Conservation (phyloP, 2,113 vertebrate species). For the Phalacrocorax brasilianus region DNA sequence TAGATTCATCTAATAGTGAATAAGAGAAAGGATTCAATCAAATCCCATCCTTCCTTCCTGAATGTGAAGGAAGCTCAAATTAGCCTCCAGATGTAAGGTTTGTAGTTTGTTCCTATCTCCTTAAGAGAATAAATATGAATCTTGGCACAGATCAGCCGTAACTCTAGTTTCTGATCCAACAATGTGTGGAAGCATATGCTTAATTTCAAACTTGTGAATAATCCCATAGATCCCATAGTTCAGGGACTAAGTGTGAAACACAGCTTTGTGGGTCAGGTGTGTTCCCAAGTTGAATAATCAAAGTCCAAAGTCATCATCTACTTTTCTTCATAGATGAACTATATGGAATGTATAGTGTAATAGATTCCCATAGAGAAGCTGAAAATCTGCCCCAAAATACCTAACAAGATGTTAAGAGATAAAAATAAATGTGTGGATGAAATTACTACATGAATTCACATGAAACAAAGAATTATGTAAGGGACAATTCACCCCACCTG, state of each 20-base stretch:
- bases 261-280: background rate
- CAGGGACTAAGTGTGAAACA: background rate
- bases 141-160: background rate
- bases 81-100: background rate
- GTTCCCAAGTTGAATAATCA: background rate
- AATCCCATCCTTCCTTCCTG: background rate
- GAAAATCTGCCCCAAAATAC: background rate
- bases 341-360: background rate
- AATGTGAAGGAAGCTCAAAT: background rate
- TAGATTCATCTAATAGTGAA: background rate
- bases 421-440: background rate
- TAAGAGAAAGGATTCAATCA: background rate
- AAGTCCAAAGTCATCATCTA: background rate
- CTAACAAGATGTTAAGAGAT: background rate
- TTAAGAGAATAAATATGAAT: background rate
- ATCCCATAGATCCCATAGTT: background rate
- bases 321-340: background rate
- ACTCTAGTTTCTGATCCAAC: background rate
- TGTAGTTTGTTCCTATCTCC: background rate
- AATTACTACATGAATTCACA: background rate
- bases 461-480: background rate
- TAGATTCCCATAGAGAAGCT: background rate
- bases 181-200: background rate
- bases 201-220: background rate
- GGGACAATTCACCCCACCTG: accelerated